Evolutionary conservation across 1,140 invertebrate genomes (phyloP).

Genomic region (Hyles euphorbiae): DNA sequence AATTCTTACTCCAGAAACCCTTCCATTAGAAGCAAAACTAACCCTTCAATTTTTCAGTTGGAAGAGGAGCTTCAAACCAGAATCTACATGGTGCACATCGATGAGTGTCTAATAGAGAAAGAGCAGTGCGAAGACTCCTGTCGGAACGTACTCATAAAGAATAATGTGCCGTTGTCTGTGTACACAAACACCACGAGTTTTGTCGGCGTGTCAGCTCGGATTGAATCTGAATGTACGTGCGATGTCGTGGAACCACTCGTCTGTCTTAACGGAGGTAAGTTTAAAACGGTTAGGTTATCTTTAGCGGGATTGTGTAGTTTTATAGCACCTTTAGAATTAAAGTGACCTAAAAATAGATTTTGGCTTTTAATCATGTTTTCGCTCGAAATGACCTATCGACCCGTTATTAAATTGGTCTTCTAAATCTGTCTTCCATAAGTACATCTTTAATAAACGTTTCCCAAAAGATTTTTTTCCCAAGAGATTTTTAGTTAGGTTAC

Average conservation of each 20-base stretch:
- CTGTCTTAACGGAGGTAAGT: slow-evolving; percentile 83
- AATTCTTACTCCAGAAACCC: not conserved
- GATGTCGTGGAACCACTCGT: slow-evolving; percentile 70
- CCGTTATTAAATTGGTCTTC: too few species aligned
- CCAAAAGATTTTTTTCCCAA: too few species aligned
- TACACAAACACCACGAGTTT: slow-evolving; percentile 94
- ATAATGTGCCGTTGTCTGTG: slow-evolving; percentile 83
- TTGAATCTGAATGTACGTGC: slow-evolving; percentile 86
- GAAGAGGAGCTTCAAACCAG: slow-evolving; percentile 82
- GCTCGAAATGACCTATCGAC: too few species aligned
- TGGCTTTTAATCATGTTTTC: too few species aligned
- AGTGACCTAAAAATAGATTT: too few species aligned
- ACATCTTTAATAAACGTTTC: too few species aligned
- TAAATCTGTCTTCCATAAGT: too few species aligned
- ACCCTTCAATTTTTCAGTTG: slow-evolving; percentile 63
- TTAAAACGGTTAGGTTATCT: not conserved
- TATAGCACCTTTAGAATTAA: too few species aligned
- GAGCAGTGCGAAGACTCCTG: slow-evolving; percentile 84
- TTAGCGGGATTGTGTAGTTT: too few species aligned
- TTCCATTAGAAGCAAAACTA: not conserved
- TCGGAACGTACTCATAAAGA: slow-evolving; percentile 82
- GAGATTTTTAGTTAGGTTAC: too few species aligned
- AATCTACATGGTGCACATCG: slow-evolving; percentile 90
- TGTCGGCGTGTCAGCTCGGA: slow-evolving; percentile 88
- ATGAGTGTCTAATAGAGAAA: slow-evolving; percentile 88